These are phyloP conservation scores for Lochmaea crataegi DNA, from an alignment of 2,888 invertebrate species.

Conservation along the genomic window DNA sequence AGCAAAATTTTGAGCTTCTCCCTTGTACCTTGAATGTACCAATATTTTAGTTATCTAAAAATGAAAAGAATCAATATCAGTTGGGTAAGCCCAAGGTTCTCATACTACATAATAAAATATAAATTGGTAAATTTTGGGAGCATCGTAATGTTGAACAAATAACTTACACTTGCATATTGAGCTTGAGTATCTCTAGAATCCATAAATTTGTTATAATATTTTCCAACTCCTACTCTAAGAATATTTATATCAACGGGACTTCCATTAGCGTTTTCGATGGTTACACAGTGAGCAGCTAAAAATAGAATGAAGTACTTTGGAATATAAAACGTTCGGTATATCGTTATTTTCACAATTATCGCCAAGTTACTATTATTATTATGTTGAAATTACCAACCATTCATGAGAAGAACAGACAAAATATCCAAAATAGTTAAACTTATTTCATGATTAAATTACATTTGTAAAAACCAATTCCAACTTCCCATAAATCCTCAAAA, in stretches of 20 bases:
- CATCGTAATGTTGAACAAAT: neutral
- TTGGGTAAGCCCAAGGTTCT: too few species aligned
- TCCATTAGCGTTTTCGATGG: slow-evolving; percentile 42
- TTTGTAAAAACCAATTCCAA: too few species aligned
- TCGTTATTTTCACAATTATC: too few species aligned
- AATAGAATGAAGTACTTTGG: neutral
- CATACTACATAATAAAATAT: neutral
- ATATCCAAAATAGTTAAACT: too few species aligned
- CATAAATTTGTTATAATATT: slow-evolving; percentile 55
- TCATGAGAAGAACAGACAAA: too few species aligned
- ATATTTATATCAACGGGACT: slow-evolving; percentile 23
- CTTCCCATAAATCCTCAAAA: too few species aligned
- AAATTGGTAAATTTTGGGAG: neutral
- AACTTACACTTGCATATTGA: slow-evolving; percentile 54
- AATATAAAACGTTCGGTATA: too few species aligned
- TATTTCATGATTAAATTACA: too few species aligned
- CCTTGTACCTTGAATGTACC: slow-evolving; percentile 49
- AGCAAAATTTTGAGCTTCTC: slow-evolving; percentile 49
- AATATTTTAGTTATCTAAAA: slow-evolving; percentile 51
- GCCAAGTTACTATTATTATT: too few species aligned
- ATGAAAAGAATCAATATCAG: slow-evolving; percentile 16
- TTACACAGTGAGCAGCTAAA: slow-evolving; percentile 59
- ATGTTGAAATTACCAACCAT: too few species aligned
- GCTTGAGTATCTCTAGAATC: slow-evolving; percentile 52
- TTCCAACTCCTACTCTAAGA: slow-evolving; percentile 56